Evolutionary conservation across 2,113 vertebrate species (phyloP), one percentile per base, ranked within the genome.

Genomic region (Neomonachus schauinslandi): DNA sequence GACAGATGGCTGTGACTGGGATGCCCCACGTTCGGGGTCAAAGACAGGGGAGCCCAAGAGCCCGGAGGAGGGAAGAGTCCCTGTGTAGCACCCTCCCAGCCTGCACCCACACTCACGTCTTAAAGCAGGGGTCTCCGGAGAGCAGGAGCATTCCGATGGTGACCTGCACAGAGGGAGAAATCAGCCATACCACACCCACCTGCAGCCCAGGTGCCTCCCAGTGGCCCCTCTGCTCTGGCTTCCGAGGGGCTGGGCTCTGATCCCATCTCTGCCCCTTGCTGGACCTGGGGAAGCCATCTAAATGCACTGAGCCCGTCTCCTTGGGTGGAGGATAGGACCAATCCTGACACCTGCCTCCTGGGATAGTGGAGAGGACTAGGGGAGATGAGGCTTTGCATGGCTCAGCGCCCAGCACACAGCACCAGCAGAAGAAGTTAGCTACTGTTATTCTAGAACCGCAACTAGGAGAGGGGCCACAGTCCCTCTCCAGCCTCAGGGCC

Each of bases 81-180:
- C 39, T n/a, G n/a, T 71, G 72, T 16, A 16, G 28, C 46, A 67
- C 28, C 16, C 31, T 33, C 61, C 9, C 1, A 1, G 26, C 83
- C 46, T n/a, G 21, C 28, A 10, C 14, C 91, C 49, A 74, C 88
- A 99, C 99, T 99, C 98, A 99, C 99, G 99, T 99, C 99, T 99
- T 99, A 97, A 99, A 99, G 98, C 99, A 99, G 10, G 99, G 99
- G 95, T 99, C 99, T 96, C 99, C 99, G 0, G 99, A 99, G 2
- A 99, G 99, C 53, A 99, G 99, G 53, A 99, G 99, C 99, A 99
- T 99, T 91, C 99, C 99, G 0, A 99, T 99, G 2, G 99, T 99
- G 97, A 99, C 99, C 99, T 99, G 42, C 2, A 55, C 77, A 79
- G 67, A 18, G 15, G 16, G 22, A 49, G 14, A 33, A 18, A 39